Percentiles rank a stretch among this genome's conserved stretches.
phyloP scores from a whole-genome alignment of 2,113 vertebrate species.

The Hemiscyllium ocellatum region DNA sequence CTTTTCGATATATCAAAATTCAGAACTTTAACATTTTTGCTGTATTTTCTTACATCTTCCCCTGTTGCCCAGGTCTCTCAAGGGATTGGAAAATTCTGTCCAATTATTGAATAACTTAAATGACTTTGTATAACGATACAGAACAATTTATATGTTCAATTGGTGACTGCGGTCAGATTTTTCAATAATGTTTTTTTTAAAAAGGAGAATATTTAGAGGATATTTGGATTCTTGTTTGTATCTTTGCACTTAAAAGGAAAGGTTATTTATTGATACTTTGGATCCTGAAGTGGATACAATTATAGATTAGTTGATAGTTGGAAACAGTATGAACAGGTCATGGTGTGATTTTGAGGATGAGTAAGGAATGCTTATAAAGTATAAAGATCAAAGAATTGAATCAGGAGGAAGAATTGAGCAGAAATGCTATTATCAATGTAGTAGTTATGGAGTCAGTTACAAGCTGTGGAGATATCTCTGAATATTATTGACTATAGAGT shows the following conservation, averaged over 20 bases:
- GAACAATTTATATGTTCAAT: background rate
- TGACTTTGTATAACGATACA: background rate
- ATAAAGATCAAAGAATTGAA: background rate
- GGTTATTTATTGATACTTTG: background rate
- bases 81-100: background rate
- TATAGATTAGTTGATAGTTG: background rate
- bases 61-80: too few relatives aligned
- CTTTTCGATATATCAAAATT: too few relatives aligned
- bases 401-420: background rate
- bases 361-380: background rate
- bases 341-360: background rate
- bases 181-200: background rate
- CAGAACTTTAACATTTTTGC: too few relatives aligned
- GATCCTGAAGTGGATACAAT: background rate
- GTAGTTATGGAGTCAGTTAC: background rate
- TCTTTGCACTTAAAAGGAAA: background rate
- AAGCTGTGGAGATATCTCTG: background rate
- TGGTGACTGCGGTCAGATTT: background rate
- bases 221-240: background rate
- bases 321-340: background rate
- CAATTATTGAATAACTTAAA: background rate
- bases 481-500: background rate
- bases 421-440: background rate
- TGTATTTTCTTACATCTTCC: too few relatives aligned
- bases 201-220: background rate